These are phyloP conservation scores for Bostrychus sinensis DNA, from an alignment of 2,113 vertebrate genomes.

Conservation along the genomic window DNA sequence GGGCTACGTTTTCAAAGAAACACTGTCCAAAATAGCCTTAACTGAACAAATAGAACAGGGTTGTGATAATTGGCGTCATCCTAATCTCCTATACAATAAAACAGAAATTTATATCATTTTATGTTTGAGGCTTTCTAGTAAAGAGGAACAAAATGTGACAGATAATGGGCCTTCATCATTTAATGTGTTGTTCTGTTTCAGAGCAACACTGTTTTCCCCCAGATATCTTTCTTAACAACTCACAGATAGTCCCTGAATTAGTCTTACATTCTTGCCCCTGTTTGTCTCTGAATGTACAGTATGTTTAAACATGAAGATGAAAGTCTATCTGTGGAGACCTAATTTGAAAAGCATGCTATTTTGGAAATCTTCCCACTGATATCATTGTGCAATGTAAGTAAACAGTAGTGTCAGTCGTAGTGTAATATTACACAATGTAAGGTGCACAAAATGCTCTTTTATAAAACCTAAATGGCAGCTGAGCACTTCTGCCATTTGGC, in stretches of 20 bases:
- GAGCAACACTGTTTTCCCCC: not conserved
- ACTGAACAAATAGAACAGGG: conserved; percentile 24
- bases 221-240: conserved; percentile 3
- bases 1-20: not conserved
- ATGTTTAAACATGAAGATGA: conserved; percentile 10
- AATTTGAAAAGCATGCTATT: conserved; percentile 52
- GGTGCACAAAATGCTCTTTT: conserved; percentile 24
- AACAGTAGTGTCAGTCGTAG: conserved; percentile 18
- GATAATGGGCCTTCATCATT: not conserved
- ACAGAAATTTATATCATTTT: not conserved
- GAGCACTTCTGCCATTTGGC: conserved; percentile 41
- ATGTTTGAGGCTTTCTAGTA: not conserved
- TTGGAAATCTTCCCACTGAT: conserved; percentile 42
- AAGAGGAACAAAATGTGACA: not conserved
- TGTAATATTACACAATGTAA: conserved; percentile 29
- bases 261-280: conserved; percentile 42
- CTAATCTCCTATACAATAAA: not conserved
- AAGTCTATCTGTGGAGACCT: conserved; percentile 10
- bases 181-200: not conserved
- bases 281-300: conserved; percentile 52
- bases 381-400: conserved; percentile 49
- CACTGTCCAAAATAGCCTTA: conserved; percentile 8
- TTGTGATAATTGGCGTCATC: not conserved
- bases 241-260: not conserved
- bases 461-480: conserved; percentile 42